Conservation (phyloP, 2,113 vertebrate species). For the Mormyrus lacerda region DNA sequence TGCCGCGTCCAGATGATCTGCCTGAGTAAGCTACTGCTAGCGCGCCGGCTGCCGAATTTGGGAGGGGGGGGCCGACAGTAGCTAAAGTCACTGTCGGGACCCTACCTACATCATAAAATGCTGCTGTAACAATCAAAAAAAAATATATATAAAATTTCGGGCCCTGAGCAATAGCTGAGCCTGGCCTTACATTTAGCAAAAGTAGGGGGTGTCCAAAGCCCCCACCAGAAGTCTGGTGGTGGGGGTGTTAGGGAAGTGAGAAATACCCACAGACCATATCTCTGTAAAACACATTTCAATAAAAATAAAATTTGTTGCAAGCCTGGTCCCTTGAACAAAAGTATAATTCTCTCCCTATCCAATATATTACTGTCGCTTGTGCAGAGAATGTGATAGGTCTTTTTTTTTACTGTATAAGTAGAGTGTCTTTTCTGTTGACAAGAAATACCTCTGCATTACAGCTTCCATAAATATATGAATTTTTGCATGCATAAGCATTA, state of each 20-base stretch:
- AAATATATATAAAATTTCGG: background rate
- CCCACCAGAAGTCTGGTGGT: too few relatives aligned
- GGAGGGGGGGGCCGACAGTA: background rate
- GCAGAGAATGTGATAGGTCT: background rate
- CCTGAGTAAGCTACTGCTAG: background rate
- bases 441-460: background rate
- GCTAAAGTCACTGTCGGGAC: background rate
- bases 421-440: conserved; percentile 1
- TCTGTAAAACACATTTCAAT: background rate
- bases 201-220: background rate
- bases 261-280: background rate
- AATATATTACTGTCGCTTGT: background rate
- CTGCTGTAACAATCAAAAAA: background rate
- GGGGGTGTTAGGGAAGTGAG: too few relatives aligned
- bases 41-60: background rate
- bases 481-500: background rate
- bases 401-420: background rate
- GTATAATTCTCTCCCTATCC: background rate
- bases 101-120: background rate
- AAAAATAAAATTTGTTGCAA: background rate
- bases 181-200: background rate
- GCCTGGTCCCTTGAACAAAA: background rate
- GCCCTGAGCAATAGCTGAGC: background rate
- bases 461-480: background rate
- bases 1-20: background rate